phyloP scores from a whole-genome alignment of 2,113 vertebrate genomes.

The Lates calcarifer region DNA sequence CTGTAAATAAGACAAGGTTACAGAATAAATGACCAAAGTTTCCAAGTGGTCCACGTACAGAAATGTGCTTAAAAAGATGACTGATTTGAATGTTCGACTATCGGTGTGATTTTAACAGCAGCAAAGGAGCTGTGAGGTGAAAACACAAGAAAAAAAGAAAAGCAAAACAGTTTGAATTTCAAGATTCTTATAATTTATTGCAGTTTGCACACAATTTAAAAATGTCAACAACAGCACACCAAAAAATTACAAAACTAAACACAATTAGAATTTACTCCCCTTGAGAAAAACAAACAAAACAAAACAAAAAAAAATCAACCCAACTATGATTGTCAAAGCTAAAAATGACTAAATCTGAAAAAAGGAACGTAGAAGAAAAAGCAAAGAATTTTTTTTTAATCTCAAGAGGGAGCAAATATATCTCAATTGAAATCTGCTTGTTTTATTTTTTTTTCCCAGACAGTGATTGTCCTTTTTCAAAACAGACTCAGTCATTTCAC shows the following conservation, averaged over 20 bases:
- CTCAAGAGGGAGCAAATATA: slow-evolving; percentile 90
- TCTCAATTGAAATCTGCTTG: slow-evolving; percentile 93
- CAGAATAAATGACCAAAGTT: not conserved
- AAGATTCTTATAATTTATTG: slow-evolving; percentile 99
- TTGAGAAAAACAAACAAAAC: slow-evolving; percentile 86
- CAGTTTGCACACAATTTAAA: slow-evolving; percentile 99
- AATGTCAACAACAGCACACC: slow-evolving; percentile 99
- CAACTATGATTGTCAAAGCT: slow-evolving; percentile 99
- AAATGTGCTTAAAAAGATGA: not conserved
- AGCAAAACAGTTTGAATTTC: slow-evolving; percentile 66
- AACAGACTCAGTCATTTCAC: slow-evolving; percentile 69
- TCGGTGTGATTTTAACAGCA: not conserved
- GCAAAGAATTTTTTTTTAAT: slow-evolving; percentile 84
- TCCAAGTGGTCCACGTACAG: not conserved
- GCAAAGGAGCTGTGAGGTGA: not conserved
- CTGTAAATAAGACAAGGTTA: not conserved
- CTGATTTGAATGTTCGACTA: not conserved
- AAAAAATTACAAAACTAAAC: slow-evolving; percentile 99
- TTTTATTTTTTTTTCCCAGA: slow-evolving; percentile 90
- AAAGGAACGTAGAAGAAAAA: slow-evolving; percentile 88
- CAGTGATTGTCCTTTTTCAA: slow-evolving; percentile 94
- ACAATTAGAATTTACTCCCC: slow-evolving; percentile 99
- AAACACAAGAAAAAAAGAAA: not conserved
- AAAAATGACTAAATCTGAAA: slow-evolving; percentile 97
- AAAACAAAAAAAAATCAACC: slow-evolving; percentile 93